phyloP scores from a whole-genome alignment of 2,888 invertebrate species.

The Epinotia nisella region DNA sequence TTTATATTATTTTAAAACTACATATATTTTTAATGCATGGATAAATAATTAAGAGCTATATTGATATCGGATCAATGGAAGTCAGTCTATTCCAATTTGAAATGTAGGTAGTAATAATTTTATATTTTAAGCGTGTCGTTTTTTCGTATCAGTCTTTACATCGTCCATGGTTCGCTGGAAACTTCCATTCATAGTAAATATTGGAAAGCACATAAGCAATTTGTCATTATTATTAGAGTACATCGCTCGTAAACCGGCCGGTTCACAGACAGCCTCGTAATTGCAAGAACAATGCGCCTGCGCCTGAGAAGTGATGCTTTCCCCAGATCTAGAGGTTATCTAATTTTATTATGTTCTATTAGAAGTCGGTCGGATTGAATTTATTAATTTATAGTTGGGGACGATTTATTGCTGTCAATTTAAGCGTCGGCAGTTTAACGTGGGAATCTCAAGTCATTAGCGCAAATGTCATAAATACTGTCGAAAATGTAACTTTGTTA shows the following conservation, averaged over 20 bases:
- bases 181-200: conserved; percentile 3
- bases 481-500: neutral
- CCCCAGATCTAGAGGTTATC: conserved; percentile 43
- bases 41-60: no score
- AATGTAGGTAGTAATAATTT: no score
- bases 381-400: conserved; percentile 18
- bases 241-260: conserved; percentile 14
- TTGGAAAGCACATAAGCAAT: conserved; percentile 37
- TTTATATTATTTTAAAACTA: no score
- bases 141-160: neutral
- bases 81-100: no score
- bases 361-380: conserved; percentile 17
- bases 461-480: neutral
- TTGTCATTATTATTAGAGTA: conserved; percentile 36
- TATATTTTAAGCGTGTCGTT: neutral
- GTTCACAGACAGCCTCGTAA: conserved; percentile 41
- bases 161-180: neutral
- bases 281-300: conserved; percentile 40
- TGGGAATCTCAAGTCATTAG: neutral
- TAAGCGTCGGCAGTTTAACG: neutral
- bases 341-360: conserved; percentile 40
- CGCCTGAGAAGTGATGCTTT: conserved; percentile 44
- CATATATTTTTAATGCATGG: no score
- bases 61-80: no score
- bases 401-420: neutral